Conservation (phyloP, 2,888 invertebrate genomes). For the Gandaritis pyraliata region DNA sequence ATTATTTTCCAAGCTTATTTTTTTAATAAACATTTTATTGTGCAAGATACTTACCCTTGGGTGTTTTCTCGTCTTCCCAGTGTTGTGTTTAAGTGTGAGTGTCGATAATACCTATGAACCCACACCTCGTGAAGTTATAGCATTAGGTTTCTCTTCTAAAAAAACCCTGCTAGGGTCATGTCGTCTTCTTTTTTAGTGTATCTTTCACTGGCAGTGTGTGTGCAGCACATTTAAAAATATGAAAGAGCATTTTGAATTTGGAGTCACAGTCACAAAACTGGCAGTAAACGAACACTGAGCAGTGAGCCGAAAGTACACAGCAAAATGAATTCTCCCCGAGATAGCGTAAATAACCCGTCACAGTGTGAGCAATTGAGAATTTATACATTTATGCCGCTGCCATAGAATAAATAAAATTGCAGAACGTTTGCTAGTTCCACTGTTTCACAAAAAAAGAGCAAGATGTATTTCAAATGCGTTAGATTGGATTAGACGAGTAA, state of each 20-base stretch:
- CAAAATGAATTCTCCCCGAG: slow-evolving; percentile 40
- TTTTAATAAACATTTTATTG: background rate
- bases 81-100: too few relatives aligned
- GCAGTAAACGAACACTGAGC: slow-evolving; percentile 4
- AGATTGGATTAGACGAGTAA: too few relatives aligned
- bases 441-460: background rate
- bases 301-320: slow-evolving; percentile 15
- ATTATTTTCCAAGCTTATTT: slow-evolving; percentile 5
- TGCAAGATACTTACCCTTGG: too few relatives aligned
- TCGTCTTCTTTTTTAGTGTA: too few relatives aligned
- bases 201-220: too few relatives aligned
- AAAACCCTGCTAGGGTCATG: too few relatives aligned
- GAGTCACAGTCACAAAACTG: slow-evolving; percentile 6
- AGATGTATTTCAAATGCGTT: too few relatives aligned
- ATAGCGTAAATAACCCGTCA: slow-evolving; percentile 59
- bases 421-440: background rate
- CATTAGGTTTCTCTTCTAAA: too few relatives aligned
- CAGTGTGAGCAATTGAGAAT: slow-evolving; percentile 54
- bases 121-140: too few relatives aligned
- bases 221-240: too few relatives aligned
- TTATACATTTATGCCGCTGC: slow-evolving; percentile 50
- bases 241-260: background rate
- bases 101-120: too few relatives aligned
- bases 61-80: background rate
- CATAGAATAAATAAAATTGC: slow-evolving; percentile 22